Percentiles rank a stretch among this genome's conserved stretches.
These are phyloP conservation scores for Microcebus murinus DNA, from an alignment of 2,113 vertebrate genomes.

Conservation along the genomic window DNA sequence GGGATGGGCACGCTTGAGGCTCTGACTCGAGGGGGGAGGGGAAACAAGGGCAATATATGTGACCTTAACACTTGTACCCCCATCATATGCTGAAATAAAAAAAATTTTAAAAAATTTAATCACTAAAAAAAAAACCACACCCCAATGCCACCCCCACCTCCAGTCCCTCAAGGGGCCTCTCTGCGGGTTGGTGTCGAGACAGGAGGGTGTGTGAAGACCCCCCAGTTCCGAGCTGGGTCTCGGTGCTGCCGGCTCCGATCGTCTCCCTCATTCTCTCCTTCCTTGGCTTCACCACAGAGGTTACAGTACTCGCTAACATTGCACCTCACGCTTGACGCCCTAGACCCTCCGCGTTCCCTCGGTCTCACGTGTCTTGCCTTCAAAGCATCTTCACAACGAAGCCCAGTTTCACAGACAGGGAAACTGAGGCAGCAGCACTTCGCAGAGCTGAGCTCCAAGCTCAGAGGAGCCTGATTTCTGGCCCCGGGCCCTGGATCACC, in stretches of 20 bases:
- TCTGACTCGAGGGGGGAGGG: too few species aligned
- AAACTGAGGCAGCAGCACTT: background rate
- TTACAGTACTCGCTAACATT: background rate
- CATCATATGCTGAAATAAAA: too few species aligned
- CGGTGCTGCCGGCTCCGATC: background rate
- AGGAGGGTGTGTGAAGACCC: background rate
- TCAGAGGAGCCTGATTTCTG: background rate
- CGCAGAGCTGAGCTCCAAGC: background rate
- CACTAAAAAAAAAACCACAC: background rate
- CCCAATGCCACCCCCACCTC: too few species aligned
- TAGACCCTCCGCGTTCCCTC: background rate
- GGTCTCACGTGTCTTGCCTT: background rate
- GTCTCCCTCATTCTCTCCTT: background rate
- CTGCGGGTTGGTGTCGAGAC: background rate
- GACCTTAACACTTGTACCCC: too few species aligned
- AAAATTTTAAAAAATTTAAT: too few species aligned
- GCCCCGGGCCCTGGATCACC: background rate
- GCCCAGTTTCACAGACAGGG: background rate
- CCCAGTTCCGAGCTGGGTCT: background rate
- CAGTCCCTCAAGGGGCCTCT: accelerated
- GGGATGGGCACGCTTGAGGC: too few species aligned
- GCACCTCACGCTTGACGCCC: too few species aligned
- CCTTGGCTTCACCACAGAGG: background rate
- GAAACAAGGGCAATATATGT: accelerated
- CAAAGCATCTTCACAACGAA: background rate